Evolutionary conservation across 1,140 invertebrate genomes (phyloP), one percentile per base, ranked within the genome.

Genomic region (Melanaphis sacchari): DNA sequence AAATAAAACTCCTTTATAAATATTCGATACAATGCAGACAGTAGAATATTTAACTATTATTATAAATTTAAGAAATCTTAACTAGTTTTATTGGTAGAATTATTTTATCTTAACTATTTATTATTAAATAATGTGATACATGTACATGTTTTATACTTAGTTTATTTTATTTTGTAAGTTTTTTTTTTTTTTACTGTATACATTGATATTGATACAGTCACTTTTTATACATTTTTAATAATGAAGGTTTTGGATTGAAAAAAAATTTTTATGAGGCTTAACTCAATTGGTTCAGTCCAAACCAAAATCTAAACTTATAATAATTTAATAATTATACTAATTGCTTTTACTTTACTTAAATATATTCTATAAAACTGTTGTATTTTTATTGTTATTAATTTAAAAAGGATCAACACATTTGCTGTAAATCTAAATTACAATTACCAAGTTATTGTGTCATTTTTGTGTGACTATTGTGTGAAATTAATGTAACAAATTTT

Each of bases 261-360:
- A 90, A 90, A 59, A 90, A n/a, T 22, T 66, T 49, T 1, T 90
- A 90, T 41, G 89, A 90, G 41, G 38, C n/a, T 90, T 90, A 31
- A 90, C 52, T 90, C 89, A 41, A 41, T 90, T 90, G 89, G 89
- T 90, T 90, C 89, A 66, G 26, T 90, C 89, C 89, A 90, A 90
- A 88, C 85, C 41, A n/a, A 46, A 46, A 31, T 87, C 46, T 87
- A 43, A 81, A 36, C 22, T 82, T 38, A 82, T 38, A 82, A 82
- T 82, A 38, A 38, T 18, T 22, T 76, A 76, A 36, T 76, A 24
- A 82, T 38, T 82, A 24, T 82, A 38, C 21, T 2, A 82, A 82
- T 82, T 76, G n/a, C 59, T 76, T 76, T 24, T 76, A n/a, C 59
- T 18, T 76, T n/a, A n/a, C 31, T 76, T n/a, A n/a, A 18, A 76